Base-by-base conservation (phyloP, 1,140 invertebrate species). In the Archivesica marissinica region DNA sequence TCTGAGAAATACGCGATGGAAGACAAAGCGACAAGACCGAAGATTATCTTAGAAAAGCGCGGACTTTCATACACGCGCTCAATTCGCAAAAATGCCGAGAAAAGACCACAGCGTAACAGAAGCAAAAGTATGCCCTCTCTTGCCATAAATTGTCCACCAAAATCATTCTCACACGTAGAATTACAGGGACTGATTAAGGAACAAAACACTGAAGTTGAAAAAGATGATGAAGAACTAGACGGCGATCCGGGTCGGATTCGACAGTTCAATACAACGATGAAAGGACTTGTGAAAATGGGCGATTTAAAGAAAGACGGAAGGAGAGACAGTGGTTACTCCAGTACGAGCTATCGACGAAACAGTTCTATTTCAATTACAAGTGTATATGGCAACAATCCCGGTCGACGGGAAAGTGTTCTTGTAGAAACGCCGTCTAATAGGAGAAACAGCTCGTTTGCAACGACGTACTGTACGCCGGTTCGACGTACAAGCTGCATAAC, bases 1-100 rank as follows among this genome's bases (percentile, higher is more conserved):
- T 83, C 80, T 23, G 80, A 83, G n/a, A 83, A 83, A 64, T 83
- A 83, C 80, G 80, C 80, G 35, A 83, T 75, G 68, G 41, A 74
- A 33, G 70, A 83, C 38, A 83, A 47, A 61, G 28, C 70, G 15
- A 33, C 35, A 25, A 38, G 80, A 47, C 80, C 80, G 28, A 83
- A 83, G 50, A 54, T 75, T 39, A 70, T 83, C n/a, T 59, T 75
- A 64, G 80, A 83, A 72, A 74, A 72, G 47, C 72, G 54, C 20
- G 80, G 80, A 50, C 39, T 83, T 33, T 74, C 80, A 23, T 83
- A 74, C 25, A 56, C 80, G 41, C 44, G 80, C 41, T 83, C 80
- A 11, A 83, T 83, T 15, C 28, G 80, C 9, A 83, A 83, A 54
- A 83, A 72, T 23, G 70, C 38, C 25, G 80, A 74, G 20, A 83